A percentile compares a stretch with the other conserved stretches of the same genome.
Evolutionary conservation across 2,113 vertebrate genomes (phyloP).

Genomic region (Nycticebus coucang): DNA sequence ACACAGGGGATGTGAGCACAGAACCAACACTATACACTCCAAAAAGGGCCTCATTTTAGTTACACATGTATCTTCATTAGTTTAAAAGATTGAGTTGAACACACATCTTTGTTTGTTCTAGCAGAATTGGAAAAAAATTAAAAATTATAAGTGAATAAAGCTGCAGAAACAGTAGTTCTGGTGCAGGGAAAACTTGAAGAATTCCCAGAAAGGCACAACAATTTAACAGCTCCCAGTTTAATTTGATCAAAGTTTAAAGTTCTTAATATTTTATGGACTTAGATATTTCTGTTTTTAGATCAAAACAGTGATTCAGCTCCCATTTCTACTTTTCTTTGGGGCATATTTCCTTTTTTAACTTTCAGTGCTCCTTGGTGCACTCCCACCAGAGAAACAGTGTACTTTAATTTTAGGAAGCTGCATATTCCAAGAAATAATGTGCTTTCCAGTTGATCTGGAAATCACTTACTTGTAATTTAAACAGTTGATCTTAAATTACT

Average conservation of each 20-base stretch:
- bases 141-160: neutral
- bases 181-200: neutral
- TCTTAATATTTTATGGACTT: slow-evolving; percentile 5
- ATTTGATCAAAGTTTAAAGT: slow-evolving; percentile 4
- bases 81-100: neutral
- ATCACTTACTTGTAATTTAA: too few relatives aligned
- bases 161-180: neutral
- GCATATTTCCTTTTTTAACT: neutral
- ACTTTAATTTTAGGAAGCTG: neutral
- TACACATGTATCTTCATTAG: neutral
- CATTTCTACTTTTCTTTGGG: neutral
- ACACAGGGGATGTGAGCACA: neutral
- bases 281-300: neutral
- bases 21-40: neutral
- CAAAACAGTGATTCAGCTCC: neutral
- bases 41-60: neutral
- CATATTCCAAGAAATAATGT: neutral
- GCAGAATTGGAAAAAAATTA: neutral
- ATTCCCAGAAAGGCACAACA: slow-evolving; percentile 26
- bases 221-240: slow-evolving; percentile 39
- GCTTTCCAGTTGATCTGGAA: neutral
- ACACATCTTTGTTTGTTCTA: neutral
- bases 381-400: neutral
- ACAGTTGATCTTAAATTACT: too few relatives aligned
- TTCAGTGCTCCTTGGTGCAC: neutral